Percentiles rank a stretch among this genome's conserved stretches.
Evolutionary conservation across 2,797 vertebrate genomes (phyloP).

Genomic region (Cyprinella venusta): DNA sequence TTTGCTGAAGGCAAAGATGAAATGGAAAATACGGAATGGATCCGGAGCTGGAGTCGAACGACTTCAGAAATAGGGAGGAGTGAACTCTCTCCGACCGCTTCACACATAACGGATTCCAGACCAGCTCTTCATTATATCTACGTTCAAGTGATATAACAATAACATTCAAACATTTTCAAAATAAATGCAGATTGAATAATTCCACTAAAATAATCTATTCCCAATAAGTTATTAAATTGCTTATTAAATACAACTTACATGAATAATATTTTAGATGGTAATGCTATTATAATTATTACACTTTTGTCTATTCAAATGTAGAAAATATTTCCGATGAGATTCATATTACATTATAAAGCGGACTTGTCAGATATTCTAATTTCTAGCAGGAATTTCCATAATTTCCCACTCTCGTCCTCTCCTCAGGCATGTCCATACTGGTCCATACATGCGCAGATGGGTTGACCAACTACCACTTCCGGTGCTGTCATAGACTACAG

Average conservation of each 20-base stretch:
- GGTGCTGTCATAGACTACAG: background rate
- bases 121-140: background rate
- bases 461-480: background rate
- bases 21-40: no score
- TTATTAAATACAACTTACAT: background rate
- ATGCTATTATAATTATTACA: background rate
- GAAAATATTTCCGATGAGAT: background rate
- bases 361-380: background rate
- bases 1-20: background rate
- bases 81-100: background rate
- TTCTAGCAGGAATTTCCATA: background rate
- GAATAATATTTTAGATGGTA: background rate
- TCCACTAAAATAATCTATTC: no score
- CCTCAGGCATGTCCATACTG: background rate
- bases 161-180: no score
- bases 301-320: background rate
- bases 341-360: background rate
- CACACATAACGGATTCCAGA: background rate
- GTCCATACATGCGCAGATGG: slow-evolving; percentile 14
- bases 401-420: no score
- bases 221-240: background rate
- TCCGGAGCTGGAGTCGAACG: no score
- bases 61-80: no score
- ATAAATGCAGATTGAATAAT: background rate
- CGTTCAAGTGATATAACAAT: no score